Conservation (phyloP, 2,888 invertebrate species). For the Leptopilina myrica region DNA sequence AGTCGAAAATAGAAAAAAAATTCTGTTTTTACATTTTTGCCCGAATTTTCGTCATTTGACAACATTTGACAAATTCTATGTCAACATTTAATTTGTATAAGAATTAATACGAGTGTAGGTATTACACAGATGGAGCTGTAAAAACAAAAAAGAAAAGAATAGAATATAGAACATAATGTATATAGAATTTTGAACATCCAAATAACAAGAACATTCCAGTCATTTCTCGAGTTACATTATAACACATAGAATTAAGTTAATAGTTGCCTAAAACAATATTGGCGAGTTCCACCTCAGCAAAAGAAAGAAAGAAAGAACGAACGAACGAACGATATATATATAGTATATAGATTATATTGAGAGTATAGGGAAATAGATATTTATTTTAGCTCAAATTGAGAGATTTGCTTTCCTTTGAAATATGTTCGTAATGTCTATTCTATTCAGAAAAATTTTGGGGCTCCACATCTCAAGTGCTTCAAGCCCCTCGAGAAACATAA, state of each 20-base stretch:
- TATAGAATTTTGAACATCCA: too few relatives aligned
- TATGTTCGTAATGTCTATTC: constrained; percentile 7
- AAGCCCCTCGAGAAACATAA: constrained; percentile 55
- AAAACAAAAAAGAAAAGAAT: background rate
- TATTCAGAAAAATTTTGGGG: constrained; percentile 41
- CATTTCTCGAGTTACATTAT: constrained; percentile 37
- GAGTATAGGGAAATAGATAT: constrained; percentile 18
- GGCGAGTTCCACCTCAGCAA: background rate
- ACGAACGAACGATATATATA: too few relatives aligned
- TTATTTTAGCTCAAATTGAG: constrained; percentile 27
- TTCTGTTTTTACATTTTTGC: too few relatives aligned
- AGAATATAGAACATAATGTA: too few relatives aligned
- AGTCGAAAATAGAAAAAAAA: too few relatives aligned
- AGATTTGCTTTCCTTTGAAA: constrained; percentile 18
- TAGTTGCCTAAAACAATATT: constrained; percentile 33
- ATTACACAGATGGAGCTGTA: background rate
- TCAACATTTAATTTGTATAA: too few relatives aligned
- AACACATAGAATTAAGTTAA: constrained; percentile 10
- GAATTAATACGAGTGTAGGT: too few relatives aligned
- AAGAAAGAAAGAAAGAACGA: background rate
- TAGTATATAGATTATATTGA: background rate
- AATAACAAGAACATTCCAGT: background rate
- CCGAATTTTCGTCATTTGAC: too few relatives aligned
- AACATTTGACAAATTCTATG: too few relatives aligned
- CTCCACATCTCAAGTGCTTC: constrained; percentile 58